Evolutionary conservation across 2,797 vertebrate species (phyloP).

Genomic region (Fistularia tabacaria): DNA sequence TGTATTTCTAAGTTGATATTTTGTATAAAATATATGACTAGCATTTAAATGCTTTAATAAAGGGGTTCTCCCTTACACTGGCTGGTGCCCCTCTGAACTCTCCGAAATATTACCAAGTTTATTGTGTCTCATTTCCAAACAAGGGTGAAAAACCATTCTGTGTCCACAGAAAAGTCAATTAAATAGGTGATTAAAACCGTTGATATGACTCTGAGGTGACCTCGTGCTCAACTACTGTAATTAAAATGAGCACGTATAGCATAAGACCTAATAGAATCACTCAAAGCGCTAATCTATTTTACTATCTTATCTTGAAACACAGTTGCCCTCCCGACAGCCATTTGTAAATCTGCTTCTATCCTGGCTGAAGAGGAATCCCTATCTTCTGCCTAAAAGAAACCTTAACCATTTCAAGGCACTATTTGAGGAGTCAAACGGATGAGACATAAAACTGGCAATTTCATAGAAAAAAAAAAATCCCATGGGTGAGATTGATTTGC

Average conservation of each 20-base stretch:
- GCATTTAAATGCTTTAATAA: too few species aligned
- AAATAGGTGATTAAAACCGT: not conserved
- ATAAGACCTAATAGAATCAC: constrained; percentile 31
- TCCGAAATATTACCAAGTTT: too few species aligned
- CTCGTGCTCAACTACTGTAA: not conserved
- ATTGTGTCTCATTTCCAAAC: too few species aligned
- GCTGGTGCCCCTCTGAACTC: too few species aligned
- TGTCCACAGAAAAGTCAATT: too few species aligned
- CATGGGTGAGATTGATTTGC: constrained; percentile 13
- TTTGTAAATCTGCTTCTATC: constrained; percentile 30
- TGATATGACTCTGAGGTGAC: constrained; percentile 1
- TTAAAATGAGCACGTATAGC: constrained; percentile 6
- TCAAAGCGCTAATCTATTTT: constrained; percentile 35
- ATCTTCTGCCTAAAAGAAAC: constrained; percentile 19
- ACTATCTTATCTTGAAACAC: constrained; percentile 62
- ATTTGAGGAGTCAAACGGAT: constrained; percentile 15
- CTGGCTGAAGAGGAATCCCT: constrained; percentile 32
- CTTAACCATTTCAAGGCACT: too few species aligned
- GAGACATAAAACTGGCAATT: constrained; percentile 28
- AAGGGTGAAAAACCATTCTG: too few species aligned
- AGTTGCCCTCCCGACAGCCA: constrained; percentile 41
- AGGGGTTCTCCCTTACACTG: too few species aligned
- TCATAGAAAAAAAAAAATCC: constrained; percentile 14
- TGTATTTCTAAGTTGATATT: too few species aligned
- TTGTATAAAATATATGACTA: too few species aligned